Base-by-base conservation (phyloP, 2,888 invertebrate species). In the Drosophila setosimentum region DNA sequence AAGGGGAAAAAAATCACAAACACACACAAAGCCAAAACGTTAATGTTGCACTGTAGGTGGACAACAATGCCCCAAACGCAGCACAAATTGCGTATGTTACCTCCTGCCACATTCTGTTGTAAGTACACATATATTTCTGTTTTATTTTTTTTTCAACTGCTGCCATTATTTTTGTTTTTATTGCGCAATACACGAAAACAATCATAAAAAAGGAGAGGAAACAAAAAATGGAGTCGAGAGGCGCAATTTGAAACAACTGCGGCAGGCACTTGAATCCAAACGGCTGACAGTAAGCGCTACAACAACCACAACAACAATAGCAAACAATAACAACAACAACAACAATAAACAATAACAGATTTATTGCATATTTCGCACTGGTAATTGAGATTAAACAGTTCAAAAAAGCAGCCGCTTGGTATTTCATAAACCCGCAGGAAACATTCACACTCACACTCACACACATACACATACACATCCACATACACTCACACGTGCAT, bases 321-420 rank as follows among this genome's bases (percentile, higher is more conserved):
- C 21, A 59, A 45, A 65, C 74, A 66, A 74, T 77, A 85, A 45
- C 4, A 24, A 45, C 45, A 45, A 45, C 71, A 86, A 75, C 71
- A 87, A 73, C 77, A 70, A 74, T 85, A 87, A 89, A 90, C 87
- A 90, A 88, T 83, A 86, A 90, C 87, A 88, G 87, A 90, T 87
- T 90, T 90, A 89, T 87, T 79, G 90, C 87, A 86, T 82, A 87
- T 90, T 87, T 87, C 78, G 72, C 81, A 71, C 87, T 89, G 84
- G 84, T 87, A 90, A 87, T 87, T 90, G 90, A 90, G 90, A 90
- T 90, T 87, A 90, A 90, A 89, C 84, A 90, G 82, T 87, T 89
- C 77, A 81, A 89, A 85, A 87, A 87, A 89, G 78, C 89, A 90
- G 78, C 76, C 87, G 90, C 78, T 80, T 75, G 89, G 76, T 73